phyloP scores from a whole-genome alignment of 2,888 invertebrate genomes.

The Ellobium chinense region DNA sequence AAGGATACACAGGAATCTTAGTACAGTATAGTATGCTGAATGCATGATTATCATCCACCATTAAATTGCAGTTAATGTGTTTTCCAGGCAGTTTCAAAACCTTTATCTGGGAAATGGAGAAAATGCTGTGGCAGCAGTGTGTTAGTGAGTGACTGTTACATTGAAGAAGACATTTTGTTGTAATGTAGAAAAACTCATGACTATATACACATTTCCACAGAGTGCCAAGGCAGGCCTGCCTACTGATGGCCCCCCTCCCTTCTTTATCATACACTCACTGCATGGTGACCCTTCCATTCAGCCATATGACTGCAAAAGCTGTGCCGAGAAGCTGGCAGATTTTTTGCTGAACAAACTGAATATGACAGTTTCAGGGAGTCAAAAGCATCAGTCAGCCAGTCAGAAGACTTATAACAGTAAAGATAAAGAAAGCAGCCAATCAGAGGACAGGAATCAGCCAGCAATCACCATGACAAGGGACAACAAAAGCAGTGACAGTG shows the following conservation, averaged over 20 bases:
- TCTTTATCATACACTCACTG: conserved; percentile 35
- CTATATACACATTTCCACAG: conserved; percentile 3
- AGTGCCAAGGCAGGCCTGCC: conserved; percentile 27
- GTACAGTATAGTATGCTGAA: no score
- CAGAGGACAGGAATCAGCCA: background rate
- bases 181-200: no score
- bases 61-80: no score
- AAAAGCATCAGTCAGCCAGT: background rate
- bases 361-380: no score
- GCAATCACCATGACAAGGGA: no score
- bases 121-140: no score
- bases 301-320: conserved; percentile 24
- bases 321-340: conserved; percentile 23
- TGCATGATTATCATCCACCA: no score
- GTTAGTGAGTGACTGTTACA: no score
- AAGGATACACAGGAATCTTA: no score
- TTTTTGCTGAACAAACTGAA: conserved; percentile 23
- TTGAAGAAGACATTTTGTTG: no score
- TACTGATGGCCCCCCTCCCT: conserved; percentile 34
- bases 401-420: background rate
- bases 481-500: conserved; percentile 9
- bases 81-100: no score
- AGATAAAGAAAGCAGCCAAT: background rate
- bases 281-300: conserved; percentile 12
- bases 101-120: no score